Evolutionary conservation across 2,113 vertebrate genomes (phyloP), one percentile per base, ranked within the genome.

Genomic region (Mionectes macconnelli): DNA sequence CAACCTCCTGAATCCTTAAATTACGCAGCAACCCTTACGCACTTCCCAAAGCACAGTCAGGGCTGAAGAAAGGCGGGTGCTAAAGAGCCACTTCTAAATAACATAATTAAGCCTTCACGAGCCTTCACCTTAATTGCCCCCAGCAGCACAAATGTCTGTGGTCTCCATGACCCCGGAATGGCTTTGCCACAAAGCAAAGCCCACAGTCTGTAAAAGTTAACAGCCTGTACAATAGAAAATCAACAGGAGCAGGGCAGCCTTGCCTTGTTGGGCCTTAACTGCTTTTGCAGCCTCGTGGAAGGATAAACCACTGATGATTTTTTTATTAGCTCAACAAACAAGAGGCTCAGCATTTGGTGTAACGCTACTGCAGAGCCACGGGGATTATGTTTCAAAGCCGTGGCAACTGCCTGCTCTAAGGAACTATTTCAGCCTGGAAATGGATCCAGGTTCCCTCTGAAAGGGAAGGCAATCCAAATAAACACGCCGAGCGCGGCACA

Each of bases 301-400:
- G 97, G 89, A 91, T 69, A 96, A 96, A 94, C 73, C 88, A 83
- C 84, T 40, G 88, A 85, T 69, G 94, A 94, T 47, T 94, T 93
- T 89, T 95, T 94, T 94, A 89, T 89, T 84, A 94, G 86, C 93
- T 90, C 70, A 13, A 84, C 92, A 95, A 94, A 96, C 77, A 79
- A 88, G 84, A 22, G 64, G 81, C 72, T 39, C 33, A 25, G 81
- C 53, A 10, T 63, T 90, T 72, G 79, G 62, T 64, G 84, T 8
- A 31, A 86, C 0, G 57, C 93, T 97, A 78, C 93, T 75, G 87
- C 74, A 57, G 69, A 83, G 77, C 78, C 56, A 35, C 84, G 2
- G 84, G 67, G 91, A 88, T 95, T 88, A 42, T 9, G 79, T 96
- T 96, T 96, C 94, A 91, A 93, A 97, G 93, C 15, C 8, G 3